These are phyloP conservation scores for Percopsis omiscomaycus DNA, from an alignment of 2,797 vertebrate species.

Conservation along the genomic window DNA sequence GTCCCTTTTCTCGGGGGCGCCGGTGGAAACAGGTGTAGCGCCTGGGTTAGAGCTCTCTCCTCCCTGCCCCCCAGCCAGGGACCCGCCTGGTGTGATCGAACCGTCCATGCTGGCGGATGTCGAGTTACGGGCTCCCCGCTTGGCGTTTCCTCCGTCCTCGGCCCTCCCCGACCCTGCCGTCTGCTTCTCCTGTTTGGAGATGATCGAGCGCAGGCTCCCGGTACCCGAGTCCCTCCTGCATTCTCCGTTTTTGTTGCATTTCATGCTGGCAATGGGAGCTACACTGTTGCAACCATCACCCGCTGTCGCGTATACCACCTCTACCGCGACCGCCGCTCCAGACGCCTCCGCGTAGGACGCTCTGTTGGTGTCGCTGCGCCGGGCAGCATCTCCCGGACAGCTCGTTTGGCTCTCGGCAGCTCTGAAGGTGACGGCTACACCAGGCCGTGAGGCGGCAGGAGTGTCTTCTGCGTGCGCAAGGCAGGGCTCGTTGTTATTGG, in stretches of 20 bases:
- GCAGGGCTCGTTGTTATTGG: conserved; percentile 70
- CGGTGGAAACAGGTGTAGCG: conserved; percentile 59
- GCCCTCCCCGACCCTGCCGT: conserved; percentile 64
- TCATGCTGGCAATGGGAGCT: conserved; percentile 78
- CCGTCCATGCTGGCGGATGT: conserved; percentile 80
- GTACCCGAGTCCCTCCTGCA: conserved; percentile 82
- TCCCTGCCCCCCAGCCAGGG: conserved; percentile 71
- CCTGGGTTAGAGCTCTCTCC: conserved; percentile 67
- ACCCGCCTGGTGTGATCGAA: conserved; percentile 73
- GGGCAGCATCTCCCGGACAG: conserved; percentile 76
- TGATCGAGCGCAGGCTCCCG: conserved; percentile 82
- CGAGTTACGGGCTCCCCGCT: conserved; percentile 76
- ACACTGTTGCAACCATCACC: conserved; percentile 69
- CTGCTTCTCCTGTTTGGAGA: conserved; percentile 79
- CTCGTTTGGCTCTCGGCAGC: conserved; percentile 66
- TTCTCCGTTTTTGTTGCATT: conserved; percentile 87
- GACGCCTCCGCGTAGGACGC: conserved; percentile 65
- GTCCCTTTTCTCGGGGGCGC: conserved; percentile 79
- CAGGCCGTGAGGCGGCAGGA: conserved; percentile 69
- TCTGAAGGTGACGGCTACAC: conserved; percentile 59
- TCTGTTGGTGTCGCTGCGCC: conserved; percentile 64
- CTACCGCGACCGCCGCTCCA: conserved; percentile 54
- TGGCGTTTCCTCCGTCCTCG: conserved; percentile 71
- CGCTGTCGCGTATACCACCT: conserved; percentile 65
- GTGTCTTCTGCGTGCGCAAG: conserved; percentile 73